Conservation (phyloP, 2,888 invertebrate species). For the Dasysyrphus albostriatus region DNA sequence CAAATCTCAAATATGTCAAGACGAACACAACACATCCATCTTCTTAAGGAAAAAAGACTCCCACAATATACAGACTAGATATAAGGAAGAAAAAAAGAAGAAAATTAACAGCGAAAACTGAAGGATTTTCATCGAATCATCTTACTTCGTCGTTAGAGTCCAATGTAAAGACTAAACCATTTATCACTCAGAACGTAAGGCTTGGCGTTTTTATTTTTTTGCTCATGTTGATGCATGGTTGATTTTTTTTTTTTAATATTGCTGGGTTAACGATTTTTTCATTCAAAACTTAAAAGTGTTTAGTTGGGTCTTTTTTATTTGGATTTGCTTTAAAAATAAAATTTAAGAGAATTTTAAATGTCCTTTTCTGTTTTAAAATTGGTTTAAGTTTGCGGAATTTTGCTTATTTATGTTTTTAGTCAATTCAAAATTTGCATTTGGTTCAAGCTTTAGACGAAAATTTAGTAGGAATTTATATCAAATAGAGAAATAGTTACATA, state of each 20-base stretch:
- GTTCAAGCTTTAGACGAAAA: no score
- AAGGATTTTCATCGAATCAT: conserved; percentile 71
- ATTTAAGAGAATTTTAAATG: no score
- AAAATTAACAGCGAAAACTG: conserved; percentile 43
- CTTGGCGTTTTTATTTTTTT: background rate
- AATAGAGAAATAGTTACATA: no score
- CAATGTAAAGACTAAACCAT: conserved; percentile 44
- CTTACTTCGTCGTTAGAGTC: conserved; percentile 50
- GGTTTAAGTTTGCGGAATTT: no score
- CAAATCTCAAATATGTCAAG: conserved; percentile 52
- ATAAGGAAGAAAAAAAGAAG: background rate
- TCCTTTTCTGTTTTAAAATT: no score
- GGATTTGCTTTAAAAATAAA: no score
- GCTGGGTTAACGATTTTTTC: conserved; percentile 1
- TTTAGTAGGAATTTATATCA: no score
- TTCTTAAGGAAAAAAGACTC: conserved; percentile 55
- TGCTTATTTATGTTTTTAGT: no score
- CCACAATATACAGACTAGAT: background rate
- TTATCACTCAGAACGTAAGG: conserved; percentile 55
- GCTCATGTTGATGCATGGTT: background rate
- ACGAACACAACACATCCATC: conserved; percentile 56
- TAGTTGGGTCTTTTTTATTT: no score
- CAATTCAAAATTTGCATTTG: no score
- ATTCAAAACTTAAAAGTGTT: conserved; percentile 1
- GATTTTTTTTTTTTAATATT: conserved; percentile 5